Evolutionary conservation across 2,797 vertebrate species (phyloP), one percentile per base, ranked within the genome.

Genomic region (Gadopsis bispinosus): DNA sequence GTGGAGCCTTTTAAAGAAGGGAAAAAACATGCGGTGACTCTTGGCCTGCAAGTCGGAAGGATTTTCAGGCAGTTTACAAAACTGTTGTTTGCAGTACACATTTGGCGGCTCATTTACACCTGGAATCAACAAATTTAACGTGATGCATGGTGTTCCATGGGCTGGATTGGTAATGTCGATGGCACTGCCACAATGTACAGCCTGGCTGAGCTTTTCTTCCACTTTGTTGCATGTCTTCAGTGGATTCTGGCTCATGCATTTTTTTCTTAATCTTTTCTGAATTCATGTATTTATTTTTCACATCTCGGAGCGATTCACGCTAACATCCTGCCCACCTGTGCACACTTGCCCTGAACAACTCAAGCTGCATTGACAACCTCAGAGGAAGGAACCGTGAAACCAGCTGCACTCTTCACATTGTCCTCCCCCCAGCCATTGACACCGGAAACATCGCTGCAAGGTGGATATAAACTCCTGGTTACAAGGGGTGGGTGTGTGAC

Each of bases 31-130:
- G 56, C 53, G 51, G 63, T 41, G 45, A 51, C 55, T 80, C 12
- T 64, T 69, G 53, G 69, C 68, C 16, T 60, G 45, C 51, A 58
- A 58, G 11, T 11, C 19, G 12, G n/a, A 26, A 11, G 22, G 10
- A 61, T 71, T 84, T 83, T 50, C 69, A 62, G 12, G 61, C 9
- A 2, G 48, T 69, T 73, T 53, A 67, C 60, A 39, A 26, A 70
- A 43, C 26, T 67, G 45, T 33, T 63, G 33, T 84, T 80, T 71
- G 58, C 10, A 48, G 19, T 5, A 33, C 33, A 64, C 60, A 68
- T 82, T 67, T 59, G 29, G 58, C 54, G 11, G 7, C 0, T 26
- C 47, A 59, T 81, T 79, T 77, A 2, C 54, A 66, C 41, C 74
- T 53, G 61, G 69, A 75, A 75, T 64, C 64, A 63, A 47, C 64